Percentiles rank a stretch among this genome's conserved stretches.
phyloP scores from a whole-genome alignment of 2,113 vertebrate species.

The Ceyx margarethae region DNA sequence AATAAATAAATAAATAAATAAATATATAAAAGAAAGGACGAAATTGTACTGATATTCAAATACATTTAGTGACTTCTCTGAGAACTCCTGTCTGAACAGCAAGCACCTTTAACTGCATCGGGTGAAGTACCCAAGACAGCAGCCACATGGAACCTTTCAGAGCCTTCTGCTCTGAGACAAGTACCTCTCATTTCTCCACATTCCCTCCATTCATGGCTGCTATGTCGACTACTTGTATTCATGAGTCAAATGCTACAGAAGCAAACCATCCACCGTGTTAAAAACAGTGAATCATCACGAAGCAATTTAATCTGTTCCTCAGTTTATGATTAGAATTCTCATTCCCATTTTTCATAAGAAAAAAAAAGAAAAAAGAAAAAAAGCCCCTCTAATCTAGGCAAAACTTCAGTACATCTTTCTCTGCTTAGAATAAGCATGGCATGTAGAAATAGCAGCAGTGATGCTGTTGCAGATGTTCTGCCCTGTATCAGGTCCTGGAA shows the following conservation, averaged over 20 bases:
- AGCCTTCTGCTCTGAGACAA: not conserved
- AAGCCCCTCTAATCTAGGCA: not conserved
- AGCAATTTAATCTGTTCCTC: not conserved
- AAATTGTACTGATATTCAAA: not conserved
- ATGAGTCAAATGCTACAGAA: not conserved
- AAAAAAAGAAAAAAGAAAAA: not conserved
- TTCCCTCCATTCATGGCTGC: not conserved
- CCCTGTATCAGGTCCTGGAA: constrained; percentile 5
- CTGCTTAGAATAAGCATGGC: not conserved
- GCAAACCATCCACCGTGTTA: not conserved
- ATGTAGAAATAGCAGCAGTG: not conserved
- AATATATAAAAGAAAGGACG: not conserved
- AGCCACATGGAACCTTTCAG: not conserved
- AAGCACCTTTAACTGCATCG: not conserved
- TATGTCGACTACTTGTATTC: not conserved
- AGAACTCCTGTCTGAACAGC: not conserved
- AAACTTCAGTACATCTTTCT: not conserved
- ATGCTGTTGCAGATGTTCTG: not conserved
- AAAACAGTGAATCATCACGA: not conserved
- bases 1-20: not conserved
- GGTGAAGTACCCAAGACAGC: not conserved
- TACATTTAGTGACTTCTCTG: not conserved
- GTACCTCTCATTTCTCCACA: not conserved
- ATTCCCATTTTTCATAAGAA: not conserved
- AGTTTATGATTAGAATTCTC: not conserved